Base-by-base conservation (phyloP, 2,888 invertebrate genomes). In the Tanaodytes sp. region DNA sequence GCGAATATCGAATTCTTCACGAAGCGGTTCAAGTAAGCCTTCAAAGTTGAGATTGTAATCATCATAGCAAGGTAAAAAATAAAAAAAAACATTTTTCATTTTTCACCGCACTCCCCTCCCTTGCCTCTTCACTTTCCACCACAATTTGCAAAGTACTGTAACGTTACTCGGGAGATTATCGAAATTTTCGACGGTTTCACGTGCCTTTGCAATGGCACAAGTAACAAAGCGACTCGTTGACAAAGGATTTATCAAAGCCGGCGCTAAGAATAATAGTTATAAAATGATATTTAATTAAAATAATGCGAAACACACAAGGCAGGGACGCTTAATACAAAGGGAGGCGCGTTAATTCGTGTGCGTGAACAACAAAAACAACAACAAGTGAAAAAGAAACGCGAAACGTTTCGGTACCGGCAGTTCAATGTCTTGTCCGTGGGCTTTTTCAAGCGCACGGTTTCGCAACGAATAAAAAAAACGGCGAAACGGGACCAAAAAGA, bases 401-500 rank as follows among this genome's bases (percentile, higher is more conserved):
- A n/a, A n/a, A n/a, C n/a, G 65, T 69, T 72, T 76, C 76, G 75
- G 75, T 75, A 77, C 76, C 77, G 76, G 75, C 72, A 77, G 77
- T 54, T 63, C 42, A 58, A 69, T 63, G 78, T 78, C 76, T 79
- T 77, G 75, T 76, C n/a, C 73, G 74, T 72, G 64, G 51, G 46
- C 40, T 55, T 69, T 73, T 76, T 73, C 63, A 70, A 72, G 67
- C 64, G 65, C 74, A 78, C 79, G 75, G 77, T 79, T 80, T 83
- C 79, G 76, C 73, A 42, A 66, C 65, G 72, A 74, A 71, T 71
- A 71, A 77, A n/a, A n/a, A n/a, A n/a, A 64, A 72, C 73, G 59
- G 79, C 82, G 81, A 81, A 82, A 82, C 81, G 84, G 77, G 76
- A 77, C 77, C 76, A 72, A 74, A 72, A 73, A 75, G 75, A 80